Base-by-base conservation (phyloP, 2,888 invertebrate species). In the Melanophora roralis region DNA sequence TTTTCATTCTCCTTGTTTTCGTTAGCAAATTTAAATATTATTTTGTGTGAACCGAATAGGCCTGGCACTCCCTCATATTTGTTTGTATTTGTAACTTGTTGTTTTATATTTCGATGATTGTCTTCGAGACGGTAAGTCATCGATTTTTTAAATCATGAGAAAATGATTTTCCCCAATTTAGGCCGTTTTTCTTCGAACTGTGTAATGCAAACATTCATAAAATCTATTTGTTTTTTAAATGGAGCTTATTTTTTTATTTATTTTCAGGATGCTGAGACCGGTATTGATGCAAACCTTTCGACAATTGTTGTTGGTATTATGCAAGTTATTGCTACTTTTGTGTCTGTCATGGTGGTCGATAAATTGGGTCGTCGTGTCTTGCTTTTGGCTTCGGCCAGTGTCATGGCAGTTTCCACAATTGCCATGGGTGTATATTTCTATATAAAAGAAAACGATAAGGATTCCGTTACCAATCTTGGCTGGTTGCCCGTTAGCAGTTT, bases 241-340 rank as follows among this genome's bases (percentile, higher is more conserved):
- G 23, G 38, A 38, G 43, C 11, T 14, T 75, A 53, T 71, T 47
- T 78, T 49, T 73, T 38, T 68, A 36, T n/a, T 47, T n/a, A 14
- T 23, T 45, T 65, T 5, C 47, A 89, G 86, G 87, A 82, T 75
- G 90, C 90, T 16, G 83, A 88, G 0, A 89, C 89, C 51, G 88
- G 86, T 47, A 91, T 95, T 23, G 89, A 92, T 12, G 88, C 93
- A 0, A 91, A 92, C 36, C 86, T 92, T 6, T 93, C 95, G 0
- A 93, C 96, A 0, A 95, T 97, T 38, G 92, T 96, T 59, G 93
- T 97, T 36, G 97, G 96, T n/a, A 92, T 92, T 0, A 94, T 97
- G 84, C 97, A 97, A 90, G 94, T 96, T 45, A 84, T 90, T 68
- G 90, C 90, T 19, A 89, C 97, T 0, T 93, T 95, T 67, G 87